Evolutionary conservation across 2,797 vertebrate species (phyloP), one percentile per base, ranked within the genome.

Genomic region (Scolopax rusticola): DNA sequence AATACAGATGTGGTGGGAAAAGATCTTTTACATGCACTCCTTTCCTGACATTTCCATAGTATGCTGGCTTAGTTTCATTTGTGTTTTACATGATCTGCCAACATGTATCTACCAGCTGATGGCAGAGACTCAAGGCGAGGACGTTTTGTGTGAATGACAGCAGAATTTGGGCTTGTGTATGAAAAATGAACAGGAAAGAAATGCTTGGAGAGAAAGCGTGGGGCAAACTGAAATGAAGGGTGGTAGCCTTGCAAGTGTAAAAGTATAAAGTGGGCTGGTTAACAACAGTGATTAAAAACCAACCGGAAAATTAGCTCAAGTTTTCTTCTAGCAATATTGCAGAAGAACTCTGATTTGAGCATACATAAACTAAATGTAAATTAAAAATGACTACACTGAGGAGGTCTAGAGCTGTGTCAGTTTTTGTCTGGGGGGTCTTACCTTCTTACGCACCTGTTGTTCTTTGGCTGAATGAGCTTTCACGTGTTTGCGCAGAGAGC

Each of bases 401-500:
- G 74, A 78, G 50, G 41, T 30, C 14, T 63, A 68, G 78, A 48
- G 38, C 12, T 2, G n/a, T n/a, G n/a, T 9, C 82, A 6, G 25
- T 19, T 57, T 30, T 27, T 32, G 36, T 61, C 68, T 47, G 6
- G 20, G 41, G 12, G 57, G 9, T 7, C 98, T 99, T 99, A 99
- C 99, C 99, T 99, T 99, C 97, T 99, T 99, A 97, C 98, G 99
- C 98, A 99, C 98, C 98, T 99, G 99, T 96, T 99, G 99, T 96
- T 99, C 99, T 98, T 99, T 99, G 97, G 99, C 99, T 0, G 99
- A 99, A 97, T 99, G 99, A 84, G 99, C 99, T 98, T 99, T 99
- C 96, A 99, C 99, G 8, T 99, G 99, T 94, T 99, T 99, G 97
- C 99, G 99, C 54, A 99, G 98, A 33, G 99, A 99, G 98, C 99